These are phyloP conservation scores for Schizotus pectinicornis DNA, from an alignment of 2,888 invertebrate genomes.

Conservation along the genomic window DNA sequence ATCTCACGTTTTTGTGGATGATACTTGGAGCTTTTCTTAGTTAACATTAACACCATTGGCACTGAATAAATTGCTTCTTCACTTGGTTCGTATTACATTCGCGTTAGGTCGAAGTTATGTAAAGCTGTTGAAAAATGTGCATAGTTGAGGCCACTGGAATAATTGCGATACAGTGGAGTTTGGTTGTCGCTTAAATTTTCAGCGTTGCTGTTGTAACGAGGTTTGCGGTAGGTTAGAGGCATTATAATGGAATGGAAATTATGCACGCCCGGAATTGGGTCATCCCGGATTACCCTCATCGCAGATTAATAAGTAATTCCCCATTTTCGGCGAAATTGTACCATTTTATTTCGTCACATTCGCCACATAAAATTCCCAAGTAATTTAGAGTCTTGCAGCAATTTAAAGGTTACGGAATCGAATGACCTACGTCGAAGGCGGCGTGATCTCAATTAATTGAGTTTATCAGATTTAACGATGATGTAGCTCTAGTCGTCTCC, in stretches of 20 bases:
- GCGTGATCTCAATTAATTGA: no score
- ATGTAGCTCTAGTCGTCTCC: no score
- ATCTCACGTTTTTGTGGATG: conserved; percentile 5
- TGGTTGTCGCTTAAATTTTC: no score
- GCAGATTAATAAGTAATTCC: conserved; percentile 14
- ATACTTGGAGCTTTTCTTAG: no score
- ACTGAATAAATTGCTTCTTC: no score
- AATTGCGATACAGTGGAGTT: no score
- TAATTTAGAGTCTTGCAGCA: not conserved
- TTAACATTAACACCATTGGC: no score
- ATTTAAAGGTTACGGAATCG: not conserved
- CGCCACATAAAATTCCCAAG: not conserved
- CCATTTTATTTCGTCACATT: not conserved
- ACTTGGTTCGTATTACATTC: no score
- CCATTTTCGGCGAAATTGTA: not conserved
- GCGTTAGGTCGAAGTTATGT: no score
- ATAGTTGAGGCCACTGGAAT: no score
- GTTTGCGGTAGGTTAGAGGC: not conserved
- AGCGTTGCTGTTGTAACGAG: not conserved
- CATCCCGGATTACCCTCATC: conserved; percentile 10
- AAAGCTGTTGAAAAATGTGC: no score
- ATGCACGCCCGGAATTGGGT: conserved; percentile 2
- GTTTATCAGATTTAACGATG: no score
- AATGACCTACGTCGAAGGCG: not conserved
- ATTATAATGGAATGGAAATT: conserved; percentile 14